A percentile compares a stretch with the other conserved stretches of the same genome.
Evolutionary conservation across 2,888 invertebrate genomes (phyloP).

Genomic region (Tetanocera ferruginea): DNA sequence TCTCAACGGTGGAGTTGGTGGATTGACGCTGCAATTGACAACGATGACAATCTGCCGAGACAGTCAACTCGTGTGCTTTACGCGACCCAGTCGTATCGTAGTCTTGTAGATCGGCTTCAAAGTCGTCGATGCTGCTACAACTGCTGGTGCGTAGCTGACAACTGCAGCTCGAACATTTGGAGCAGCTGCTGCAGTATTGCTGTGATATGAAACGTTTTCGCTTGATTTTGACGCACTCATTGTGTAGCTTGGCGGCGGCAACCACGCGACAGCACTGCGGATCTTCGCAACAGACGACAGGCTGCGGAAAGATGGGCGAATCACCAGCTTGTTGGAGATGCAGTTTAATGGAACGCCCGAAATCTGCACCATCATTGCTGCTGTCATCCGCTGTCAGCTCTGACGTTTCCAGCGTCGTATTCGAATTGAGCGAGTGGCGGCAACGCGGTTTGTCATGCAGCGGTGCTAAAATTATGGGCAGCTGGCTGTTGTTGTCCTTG

Average conservation of each 20-base stretch:
- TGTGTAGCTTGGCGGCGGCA: constrained; percentile 45
- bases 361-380: constrained; percentile 47
- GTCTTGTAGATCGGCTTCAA: constrained; percentile 52
- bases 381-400: constrained; percentile 53
- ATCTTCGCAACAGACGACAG: constrained; percentile 36
- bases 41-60: constrained; percentile 60
- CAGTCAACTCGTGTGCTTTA: constrained; percentile 54
- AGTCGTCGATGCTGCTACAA: constrained; percentile 61
- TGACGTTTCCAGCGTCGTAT: constrained; percentile 50
- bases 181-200: constrained; percentile 61
- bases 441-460: constrained; percentile 50
- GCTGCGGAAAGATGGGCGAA: constrained; percentile 8
- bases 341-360: constrained; percentile 25
- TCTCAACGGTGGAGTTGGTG: constrained; percentile 45
- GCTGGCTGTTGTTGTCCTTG: constrained; percentile 48
- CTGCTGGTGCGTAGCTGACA: constrained; percentile 59
- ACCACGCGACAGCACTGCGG: constrained; percentile 29
- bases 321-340: constrained; percentile 10
- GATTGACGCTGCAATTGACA: constrained; percentile 48
- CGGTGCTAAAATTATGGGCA: constrained; percentile 56
- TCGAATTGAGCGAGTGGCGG: constrained; percentile 57
- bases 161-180: constrained; percentile 63
- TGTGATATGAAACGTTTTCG: constrained; percentile 60
- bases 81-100: constrained; percentile 36
- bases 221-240: constrained; percentile 63